These are phyloP conservation scores for Machimus atricapillus DNA, from an alignment of 2,888 invertebrate genomes.

Conservation along the genomic window DNA sequence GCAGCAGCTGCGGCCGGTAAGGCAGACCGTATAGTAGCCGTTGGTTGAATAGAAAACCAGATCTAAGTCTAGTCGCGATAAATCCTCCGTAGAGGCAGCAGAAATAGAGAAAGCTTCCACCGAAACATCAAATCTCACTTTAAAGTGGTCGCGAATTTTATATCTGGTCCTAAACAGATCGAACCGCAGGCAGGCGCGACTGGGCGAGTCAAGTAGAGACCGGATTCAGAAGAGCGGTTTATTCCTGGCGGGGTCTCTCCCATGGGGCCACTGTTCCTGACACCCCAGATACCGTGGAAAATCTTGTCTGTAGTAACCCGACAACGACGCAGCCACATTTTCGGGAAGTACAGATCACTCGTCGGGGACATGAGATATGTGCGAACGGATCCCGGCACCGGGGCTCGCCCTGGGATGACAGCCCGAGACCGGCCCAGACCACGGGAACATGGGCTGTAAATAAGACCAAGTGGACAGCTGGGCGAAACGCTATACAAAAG, in stretches of 20 bases:
- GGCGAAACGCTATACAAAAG: neutral
- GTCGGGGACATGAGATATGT: neutral
- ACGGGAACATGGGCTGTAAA: neutral
- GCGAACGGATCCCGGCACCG: neutral
- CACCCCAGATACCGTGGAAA: neutral
- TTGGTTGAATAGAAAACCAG: neutral
- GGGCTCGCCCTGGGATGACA: neutral
- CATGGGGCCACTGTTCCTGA: neutral
- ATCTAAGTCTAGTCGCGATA: neutral
- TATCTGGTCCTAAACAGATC: neutral
- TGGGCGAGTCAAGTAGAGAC: neutral
- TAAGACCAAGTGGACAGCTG: neutral
- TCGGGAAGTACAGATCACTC: neutral
- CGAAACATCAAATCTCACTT: conserved; percentile 1
- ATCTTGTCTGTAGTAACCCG: neutral
- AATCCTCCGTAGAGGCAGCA: neutral
- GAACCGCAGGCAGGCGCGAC: neutral
- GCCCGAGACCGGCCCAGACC: neutral
- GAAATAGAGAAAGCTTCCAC: conserved; percentile 1
- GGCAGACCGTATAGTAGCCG: neutral
- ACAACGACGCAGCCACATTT: neutral
- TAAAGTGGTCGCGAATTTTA: neutral
- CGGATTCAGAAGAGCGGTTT: neutral
- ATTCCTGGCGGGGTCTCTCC: neutral
- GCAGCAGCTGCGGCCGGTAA: neutral